Evolutionary conservation across 1,140 invertebrate species (phyloP).

Genomic region (Meloidogyne floridensis): DNA sequence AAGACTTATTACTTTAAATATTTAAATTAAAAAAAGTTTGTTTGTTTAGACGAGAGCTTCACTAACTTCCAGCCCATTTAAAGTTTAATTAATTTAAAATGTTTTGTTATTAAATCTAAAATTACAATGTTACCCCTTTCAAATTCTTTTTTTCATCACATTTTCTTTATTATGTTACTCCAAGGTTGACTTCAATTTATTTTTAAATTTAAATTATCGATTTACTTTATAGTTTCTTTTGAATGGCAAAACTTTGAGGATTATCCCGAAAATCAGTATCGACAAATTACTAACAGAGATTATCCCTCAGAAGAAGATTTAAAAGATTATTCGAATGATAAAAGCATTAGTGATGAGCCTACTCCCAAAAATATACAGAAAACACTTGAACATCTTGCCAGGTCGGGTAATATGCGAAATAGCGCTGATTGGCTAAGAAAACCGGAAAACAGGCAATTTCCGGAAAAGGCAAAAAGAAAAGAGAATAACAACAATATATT

Average conservation of each 20-base stretch:
- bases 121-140: not conserved
- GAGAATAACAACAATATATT: not conserved
- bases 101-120: not conserved
- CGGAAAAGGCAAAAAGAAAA: not conserved
- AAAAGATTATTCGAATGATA: slow-evolving; percentile 11
- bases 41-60: not conserved
- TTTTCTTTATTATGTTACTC: not conserved
- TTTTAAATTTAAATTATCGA: not conserved
- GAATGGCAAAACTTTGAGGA: not conserved
- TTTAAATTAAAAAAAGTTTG: not conserved
- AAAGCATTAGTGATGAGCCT: not conserved
- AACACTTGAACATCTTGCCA: slow-evolving; percentile 27
- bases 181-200: not conserved
- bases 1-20: not conserved
- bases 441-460: not conserved
- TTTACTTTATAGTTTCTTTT: not conserved
- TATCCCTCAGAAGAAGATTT: slow-evolving; percentile 1
- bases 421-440: slow-evolving; percentile 15
- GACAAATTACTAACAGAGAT: not conserved
- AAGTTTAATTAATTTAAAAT: not conserved
- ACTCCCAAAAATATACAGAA: slow-evolving; percentile 12
- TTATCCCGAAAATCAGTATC: not conserved
- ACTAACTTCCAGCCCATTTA: no score
- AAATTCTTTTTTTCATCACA: not conserved
- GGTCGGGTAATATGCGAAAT: slow-evolving; percentile 25